Conservation (phyloP, 2,888 invertebrate genomes). For the Hypena proboscidalis region DNA sequence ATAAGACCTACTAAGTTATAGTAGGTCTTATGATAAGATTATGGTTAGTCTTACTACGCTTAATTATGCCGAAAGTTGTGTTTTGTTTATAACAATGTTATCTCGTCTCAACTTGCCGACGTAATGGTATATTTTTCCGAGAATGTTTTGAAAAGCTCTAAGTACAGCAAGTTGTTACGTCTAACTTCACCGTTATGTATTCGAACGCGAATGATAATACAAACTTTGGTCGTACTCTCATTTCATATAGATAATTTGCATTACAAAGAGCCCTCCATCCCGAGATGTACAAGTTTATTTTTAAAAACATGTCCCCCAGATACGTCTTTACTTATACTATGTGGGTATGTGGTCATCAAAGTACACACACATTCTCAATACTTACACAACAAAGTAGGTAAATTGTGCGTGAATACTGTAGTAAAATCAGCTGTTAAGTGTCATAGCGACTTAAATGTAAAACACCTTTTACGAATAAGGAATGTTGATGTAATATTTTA, state of each 20-base stretch:
- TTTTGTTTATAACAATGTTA: constrained; percentile 5
- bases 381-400: constrained; percentile 32
- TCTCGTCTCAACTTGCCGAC: neutral
- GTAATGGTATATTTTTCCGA: constrained; percentile 3
- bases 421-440: constrained; percentile 52
- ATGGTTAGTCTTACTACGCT: neutral
- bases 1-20: too few species aligned
- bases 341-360: constrained; percentile 21
- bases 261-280: constrained; percentile 10
- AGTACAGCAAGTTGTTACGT: constrained; percentile 1
- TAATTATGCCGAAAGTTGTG: constrained; percentile 3
- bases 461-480: constrained; percentile 41
- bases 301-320: constrained; percentile 5
- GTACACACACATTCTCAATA: constrained; percentile 10
- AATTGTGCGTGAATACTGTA: constrained; percentile 39
- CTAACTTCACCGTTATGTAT: constrained; percentile 2
- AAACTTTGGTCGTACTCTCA: constrained; percentile 1
- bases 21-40: constrained; percentile 2
- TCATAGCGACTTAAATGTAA: constrained; percentile 40
- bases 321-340: constrained; percentile 12
- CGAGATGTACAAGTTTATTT: constrained; percentile 1
- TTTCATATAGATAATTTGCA: constrained; percentile 4
- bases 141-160: constrained; percentile 4
- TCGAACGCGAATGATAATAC: constrained; percentile 4
- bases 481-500: constrained; percentile 42